Evolutionary conservation across 2,888 invertebrate genomes (phyloP).

Genomic region (Cerastis rubricosa): DNA sequence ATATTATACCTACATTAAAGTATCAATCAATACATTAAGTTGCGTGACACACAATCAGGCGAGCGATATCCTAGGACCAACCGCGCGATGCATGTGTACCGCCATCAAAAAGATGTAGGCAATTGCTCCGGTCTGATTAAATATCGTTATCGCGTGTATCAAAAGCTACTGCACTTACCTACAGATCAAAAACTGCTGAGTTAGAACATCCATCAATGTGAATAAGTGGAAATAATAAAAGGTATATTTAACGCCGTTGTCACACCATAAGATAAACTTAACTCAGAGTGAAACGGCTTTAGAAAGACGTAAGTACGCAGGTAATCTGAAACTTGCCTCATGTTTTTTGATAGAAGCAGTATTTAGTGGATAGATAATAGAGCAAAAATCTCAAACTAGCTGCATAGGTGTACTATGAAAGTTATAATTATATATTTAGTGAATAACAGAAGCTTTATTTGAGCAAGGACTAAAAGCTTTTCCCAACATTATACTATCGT

Average conservation of each 20-base stretch:
- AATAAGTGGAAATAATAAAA: slow-evolving; percentile 78
- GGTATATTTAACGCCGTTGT: slow-evolving; percentile 65
- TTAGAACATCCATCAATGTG: slow-evolving; percentile 87
- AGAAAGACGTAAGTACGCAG: not conserved
- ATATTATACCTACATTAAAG: slow-evolving; percentile 46
- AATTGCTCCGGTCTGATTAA: slow-evolving; percentile 71
- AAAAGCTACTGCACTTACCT: slow-evolving; percentile 83
- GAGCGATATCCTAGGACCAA: slow-evolving; percentile 49
- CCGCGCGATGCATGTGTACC: slow-evolving; percentile 51
- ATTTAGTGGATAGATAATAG: too few relatives aligned
- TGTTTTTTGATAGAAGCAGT: not conserved
- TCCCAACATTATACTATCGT: too few relatives aligned
- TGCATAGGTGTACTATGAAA: not conserved
- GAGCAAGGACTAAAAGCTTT: too few relatives aligned
- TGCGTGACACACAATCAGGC: slow-evolving; percentile 47
- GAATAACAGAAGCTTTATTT: slow-evolving; percentile 2
- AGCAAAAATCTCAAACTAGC: not conserved
- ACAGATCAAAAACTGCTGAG: slow-evolving; percentile 88
- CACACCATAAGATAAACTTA: slow-evolving; percentile 58
- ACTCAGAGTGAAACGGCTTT: not conserved
- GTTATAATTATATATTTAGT: not conserved
- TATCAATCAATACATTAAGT: slow-evolving; percentile 58
- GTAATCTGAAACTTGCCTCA: not conserved
- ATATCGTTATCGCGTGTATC: slow-evolving; percentile 76
- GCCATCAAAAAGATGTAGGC: slow-evolving; percentile 66